phyloP scores from a whole-genome alignment of 2,797 vertebrate species.

The Sebastolobus alascanus region DNA sequence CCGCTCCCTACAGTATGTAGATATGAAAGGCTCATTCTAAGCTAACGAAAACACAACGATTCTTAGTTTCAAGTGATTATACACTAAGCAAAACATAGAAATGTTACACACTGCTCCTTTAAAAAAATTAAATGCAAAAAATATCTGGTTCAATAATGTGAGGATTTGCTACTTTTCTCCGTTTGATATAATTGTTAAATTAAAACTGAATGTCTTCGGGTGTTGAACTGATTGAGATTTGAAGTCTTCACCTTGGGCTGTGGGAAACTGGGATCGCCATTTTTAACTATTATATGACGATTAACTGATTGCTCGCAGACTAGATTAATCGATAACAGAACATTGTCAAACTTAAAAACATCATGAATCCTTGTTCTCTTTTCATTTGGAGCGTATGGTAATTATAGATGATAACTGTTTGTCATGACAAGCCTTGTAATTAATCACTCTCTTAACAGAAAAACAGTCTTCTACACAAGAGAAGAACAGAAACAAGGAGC shows the following conservation, averaged over 20 bases:
- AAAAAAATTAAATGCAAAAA: neutral
- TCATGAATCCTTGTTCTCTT: neutral
- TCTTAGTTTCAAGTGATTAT: no score
- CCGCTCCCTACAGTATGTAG: no score
- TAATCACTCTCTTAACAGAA: conserved; percentile 5
- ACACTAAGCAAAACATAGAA: no score
- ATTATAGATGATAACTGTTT: neutral
- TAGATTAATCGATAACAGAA: neutral
- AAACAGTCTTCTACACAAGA: neutral
- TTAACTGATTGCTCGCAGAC: neutral
- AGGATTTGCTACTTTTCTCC: neutral
- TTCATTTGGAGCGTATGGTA: neutral
- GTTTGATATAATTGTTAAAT: neutral
- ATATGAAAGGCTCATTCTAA: no score
- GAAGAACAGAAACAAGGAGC: conserved; percentile 37
- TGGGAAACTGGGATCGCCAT: neutral
- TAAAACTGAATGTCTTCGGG: neutral
- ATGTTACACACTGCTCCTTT: no score
- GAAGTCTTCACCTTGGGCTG: neutral
- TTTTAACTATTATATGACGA: neutral
- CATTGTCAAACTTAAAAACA: conserved; percentile 3
- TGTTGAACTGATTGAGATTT: neutral
- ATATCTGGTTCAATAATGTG: neutral
- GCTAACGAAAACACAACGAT: no score
- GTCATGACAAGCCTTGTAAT: conserved; percentile 11